phyloP scores from a whole-genome alignment of 2,888 invertebrate species.

The Aethes cnicana region DNA sequence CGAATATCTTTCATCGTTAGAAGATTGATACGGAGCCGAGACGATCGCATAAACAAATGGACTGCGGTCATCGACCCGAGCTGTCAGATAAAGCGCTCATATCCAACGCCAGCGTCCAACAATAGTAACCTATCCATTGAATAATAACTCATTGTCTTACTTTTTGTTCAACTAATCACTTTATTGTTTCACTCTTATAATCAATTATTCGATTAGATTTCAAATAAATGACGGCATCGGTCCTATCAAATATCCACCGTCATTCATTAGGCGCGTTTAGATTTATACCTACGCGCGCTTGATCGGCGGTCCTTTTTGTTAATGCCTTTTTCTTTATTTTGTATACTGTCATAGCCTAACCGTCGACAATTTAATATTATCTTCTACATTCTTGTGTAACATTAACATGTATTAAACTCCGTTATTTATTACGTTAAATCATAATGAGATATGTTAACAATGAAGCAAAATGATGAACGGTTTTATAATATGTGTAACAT shows the following conservation, averaged over 20 bases:
- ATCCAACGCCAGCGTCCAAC: constrained; percentile 62
- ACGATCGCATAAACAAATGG: constrained; percentile 78
- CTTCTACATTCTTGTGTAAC: constrained; percentile 19
- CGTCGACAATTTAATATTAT: constrained; percentile 21
- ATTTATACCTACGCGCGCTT: constrained; percentile 45
- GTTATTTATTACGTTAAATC: constrained; percentile 2
- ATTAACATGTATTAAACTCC: constrained; percentile 6
- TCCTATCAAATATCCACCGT: constrained; percentile 64
- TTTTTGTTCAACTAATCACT: constrained; percentile 81
- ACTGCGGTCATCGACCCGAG: constrained; percentile 62
- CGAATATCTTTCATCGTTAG: constrained; percentile 70
- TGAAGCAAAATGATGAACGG: constrained; percentile 9
- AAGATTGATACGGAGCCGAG: constrained; percentile 69
- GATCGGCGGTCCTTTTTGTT: constrained; percentile 27
- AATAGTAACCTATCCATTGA: constrained; percentile 71
- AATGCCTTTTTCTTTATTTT: constrained; percentile 25
- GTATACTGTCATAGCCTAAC: constrained; percentile 22
- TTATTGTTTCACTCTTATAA: constrained; percentile 79
- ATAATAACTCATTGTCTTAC: constrained; percentile 81
- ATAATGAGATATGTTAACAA: constrained; percentile 2
- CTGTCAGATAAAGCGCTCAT: constrained; percentile 60
- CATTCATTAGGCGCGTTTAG: constrained; percentile 63
- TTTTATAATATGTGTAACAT: neutral
- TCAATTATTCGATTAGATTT: constrained; percentile 81
- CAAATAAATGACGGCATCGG: constrained; percentile 68